Evolutionary conservation across 2,888 invertebrate genomes (phyloP).

Genomic region (Meiosimyza platycephala): DNA sequence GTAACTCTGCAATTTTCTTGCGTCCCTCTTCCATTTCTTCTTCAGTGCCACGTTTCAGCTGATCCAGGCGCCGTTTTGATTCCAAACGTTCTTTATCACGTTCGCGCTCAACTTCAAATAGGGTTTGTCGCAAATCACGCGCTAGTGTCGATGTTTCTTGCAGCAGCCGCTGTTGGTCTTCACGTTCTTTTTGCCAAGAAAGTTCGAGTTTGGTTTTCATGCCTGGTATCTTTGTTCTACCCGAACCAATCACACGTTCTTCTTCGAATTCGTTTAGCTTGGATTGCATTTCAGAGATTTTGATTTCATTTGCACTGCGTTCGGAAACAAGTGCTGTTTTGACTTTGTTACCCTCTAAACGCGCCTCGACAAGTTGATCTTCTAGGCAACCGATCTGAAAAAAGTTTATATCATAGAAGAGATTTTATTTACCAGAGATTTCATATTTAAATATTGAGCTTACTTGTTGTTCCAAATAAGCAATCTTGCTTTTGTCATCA

Average conservation of each 20-base stretch:
- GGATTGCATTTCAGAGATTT: conserved; percentile 88
- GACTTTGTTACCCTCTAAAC: conserved; percentile 83
- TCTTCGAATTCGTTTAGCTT: conserved; percentile 82
- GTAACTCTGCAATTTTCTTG: conserved; percentile 84
- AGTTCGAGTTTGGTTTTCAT: conserved; percentile 88
- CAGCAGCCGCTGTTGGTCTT: conserved; percentile 89
- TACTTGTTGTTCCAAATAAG: conserved; percentile 81
- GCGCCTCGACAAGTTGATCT: conserved; percentile 87
- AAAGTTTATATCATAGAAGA: not conserved
- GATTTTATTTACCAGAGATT: no score
- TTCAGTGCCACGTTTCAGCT: conserved; percentile 84
- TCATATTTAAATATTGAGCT: not conserved
- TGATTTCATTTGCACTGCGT: conserved; percentile 86
- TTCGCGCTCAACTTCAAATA: conserved; percentile 90
- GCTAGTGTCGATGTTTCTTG: conserved; percentile 92
- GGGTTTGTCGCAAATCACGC: conserved; percentile 85
- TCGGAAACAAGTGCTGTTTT: conserved; percentile 93
- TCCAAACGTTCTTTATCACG: conserved; percentile 90
- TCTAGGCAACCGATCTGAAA: conserved; percentile 79
- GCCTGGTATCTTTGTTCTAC: conserved; percentile 87
- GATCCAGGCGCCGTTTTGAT: conserved; percentile 85
- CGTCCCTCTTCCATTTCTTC: conserved; percentile 91
- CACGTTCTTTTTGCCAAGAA: conserved; percentile 94
- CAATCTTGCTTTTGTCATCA: conserved; percentile 78
- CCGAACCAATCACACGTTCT: conserved; percentile 84